phyloP scores from a whole-genome alignment of 2,113 vertebrate species.

The Tamias sibiricus region DNA sequence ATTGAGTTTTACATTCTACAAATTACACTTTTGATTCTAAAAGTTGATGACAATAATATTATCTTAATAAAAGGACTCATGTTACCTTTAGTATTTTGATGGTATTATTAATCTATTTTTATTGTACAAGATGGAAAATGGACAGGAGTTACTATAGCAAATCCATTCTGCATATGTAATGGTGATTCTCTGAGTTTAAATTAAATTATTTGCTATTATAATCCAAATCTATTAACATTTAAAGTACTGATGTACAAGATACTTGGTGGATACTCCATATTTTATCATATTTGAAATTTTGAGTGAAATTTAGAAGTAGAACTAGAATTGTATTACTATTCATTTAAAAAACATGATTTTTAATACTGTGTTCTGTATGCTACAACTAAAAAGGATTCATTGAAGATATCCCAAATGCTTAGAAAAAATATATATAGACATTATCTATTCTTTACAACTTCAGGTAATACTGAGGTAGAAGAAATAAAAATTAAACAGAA shows the following conservation, averaged over 20 bases:
- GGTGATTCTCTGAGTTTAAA: not conserved
- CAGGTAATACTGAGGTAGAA: not conserved
- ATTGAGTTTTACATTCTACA: not conserved
- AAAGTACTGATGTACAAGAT: not conserved
- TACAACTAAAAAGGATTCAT: not conserved
- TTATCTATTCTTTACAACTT: not conserved
- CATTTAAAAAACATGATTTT: not conserved
- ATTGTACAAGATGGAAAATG: not conserved
- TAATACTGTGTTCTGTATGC: not conserved
- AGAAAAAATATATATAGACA: not conserved
- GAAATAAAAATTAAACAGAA: too few relatives aligned
- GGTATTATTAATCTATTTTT: not conserved
- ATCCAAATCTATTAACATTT: not conserved
- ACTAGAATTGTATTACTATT: not conserved
- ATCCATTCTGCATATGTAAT: not conserved
- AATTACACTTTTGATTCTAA: not conserved
- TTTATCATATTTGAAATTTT: constrained; percentile 47
- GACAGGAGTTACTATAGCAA: not conserved
- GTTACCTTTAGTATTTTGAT: not conserved
- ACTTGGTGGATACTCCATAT: not conserved
- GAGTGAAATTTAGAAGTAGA: not conserved
- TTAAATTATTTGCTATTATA: constrained; percentile 34
- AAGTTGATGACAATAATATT: not conserved
- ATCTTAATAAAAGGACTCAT: not conserved
- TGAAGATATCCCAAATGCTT: not conserved